Evolutionary conservation across 2,113 vertebrate species (phyloP).

Genomic region (Megaceryle maxima): DNA sequence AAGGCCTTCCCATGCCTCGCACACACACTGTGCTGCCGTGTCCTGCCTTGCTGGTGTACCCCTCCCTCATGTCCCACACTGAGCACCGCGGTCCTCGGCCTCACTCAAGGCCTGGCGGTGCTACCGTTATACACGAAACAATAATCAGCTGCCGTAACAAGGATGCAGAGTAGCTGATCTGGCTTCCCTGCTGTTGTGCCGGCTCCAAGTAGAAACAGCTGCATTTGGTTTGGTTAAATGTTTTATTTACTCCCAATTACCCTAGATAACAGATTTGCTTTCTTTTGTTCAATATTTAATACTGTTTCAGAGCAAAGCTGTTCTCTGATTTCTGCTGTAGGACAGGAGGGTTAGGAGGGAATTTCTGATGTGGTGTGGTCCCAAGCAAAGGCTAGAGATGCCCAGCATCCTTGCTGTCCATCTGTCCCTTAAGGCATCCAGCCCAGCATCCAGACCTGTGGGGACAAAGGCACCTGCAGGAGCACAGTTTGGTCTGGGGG

Average conservation of each 20-base stretch:
- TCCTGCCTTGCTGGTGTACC: not conserved
- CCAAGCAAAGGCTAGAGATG: not conserved
- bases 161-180: slow-evolving; percentile 59
- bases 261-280: slow-evolving; percentile 55
- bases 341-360: not conserved
- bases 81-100: not conserved
- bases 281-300: slow-evolving; percentile 57
- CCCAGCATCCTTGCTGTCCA: rapidly evolving
- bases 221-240: slow-evolving; percentile 66
- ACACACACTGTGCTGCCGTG: rapidly evolving
- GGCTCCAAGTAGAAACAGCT: slow-evolving; percentile 67
- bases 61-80: not conserved
- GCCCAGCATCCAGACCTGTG: rapidly evolving
- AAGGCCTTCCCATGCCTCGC: not conserved
- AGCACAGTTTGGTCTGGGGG: not conserved
- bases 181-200: slow-evolving; percentile 65
- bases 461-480: not conserved
- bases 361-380: not conserved
- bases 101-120: not conserved
- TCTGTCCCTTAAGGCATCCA: rapidly evolving
- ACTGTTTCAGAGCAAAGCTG: not conserved
- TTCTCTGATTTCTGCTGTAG: not conserved
- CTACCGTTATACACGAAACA: slow-evolving; percentile 44
- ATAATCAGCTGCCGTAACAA: slow-evolving; percentile 61
- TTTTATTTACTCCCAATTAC: slow-evolving; percentile 69